These are phyloP conservation scores for Colletes collaris DNA, from an alignment of 2,888 invertebrate species.

Conservation along the genomic window DNA sequence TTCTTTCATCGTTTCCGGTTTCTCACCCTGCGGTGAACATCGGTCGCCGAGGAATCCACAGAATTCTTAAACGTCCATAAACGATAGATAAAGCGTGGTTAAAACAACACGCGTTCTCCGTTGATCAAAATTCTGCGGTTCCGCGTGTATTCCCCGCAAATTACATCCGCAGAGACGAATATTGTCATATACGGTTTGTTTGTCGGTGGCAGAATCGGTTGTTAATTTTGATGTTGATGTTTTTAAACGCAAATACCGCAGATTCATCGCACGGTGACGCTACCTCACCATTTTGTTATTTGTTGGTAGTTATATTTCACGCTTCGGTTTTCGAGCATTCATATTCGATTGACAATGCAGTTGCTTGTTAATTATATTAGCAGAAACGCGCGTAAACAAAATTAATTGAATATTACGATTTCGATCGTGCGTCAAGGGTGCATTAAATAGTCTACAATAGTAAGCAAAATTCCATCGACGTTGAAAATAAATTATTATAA, in stretches of 20 bases:
- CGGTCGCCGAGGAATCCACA: conserved; percentile 35
- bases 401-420: too few relatives aligned
- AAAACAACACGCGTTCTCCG: not conserved
- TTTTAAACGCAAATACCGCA: conserved; percentile 9
- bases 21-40: conserved; percentile 30
- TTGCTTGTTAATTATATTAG: too few relatives aligned
- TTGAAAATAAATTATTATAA: too few relatives aligned
- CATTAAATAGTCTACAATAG: too few relatives aligned
- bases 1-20: conserved; percentile 58
- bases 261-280: too few relatives aligned
- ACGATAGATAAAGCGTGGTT: conserved; percentile 24
- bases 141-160: not conserved
- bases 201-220: not conserved
- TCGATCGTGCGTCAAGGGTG: too few relatives aligned
- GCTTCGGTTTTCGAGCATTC: too few relatives aligned
- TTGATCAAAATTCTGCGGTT: conserved; percentile 4
- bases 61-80: conserved; percentile 47
- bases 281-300: too few relatives aligned
- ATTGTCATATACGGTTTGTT: not conserved
- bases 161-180: not conserved
- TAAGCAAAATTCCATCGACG: too few relatives aligned
- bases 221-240: conserved; percentile 8
- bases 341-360: too few relatives aligned
- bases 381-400: too few relatives aligned
- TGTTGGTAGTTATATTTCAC: too few relatives aligned